Percentiles rank a stretch among this genome's conserved stretches.
phyloP scores from a whole-genome alignment of 2,797 vertebrate genomes.

The Phrynocephalus forsythii region DNA sequence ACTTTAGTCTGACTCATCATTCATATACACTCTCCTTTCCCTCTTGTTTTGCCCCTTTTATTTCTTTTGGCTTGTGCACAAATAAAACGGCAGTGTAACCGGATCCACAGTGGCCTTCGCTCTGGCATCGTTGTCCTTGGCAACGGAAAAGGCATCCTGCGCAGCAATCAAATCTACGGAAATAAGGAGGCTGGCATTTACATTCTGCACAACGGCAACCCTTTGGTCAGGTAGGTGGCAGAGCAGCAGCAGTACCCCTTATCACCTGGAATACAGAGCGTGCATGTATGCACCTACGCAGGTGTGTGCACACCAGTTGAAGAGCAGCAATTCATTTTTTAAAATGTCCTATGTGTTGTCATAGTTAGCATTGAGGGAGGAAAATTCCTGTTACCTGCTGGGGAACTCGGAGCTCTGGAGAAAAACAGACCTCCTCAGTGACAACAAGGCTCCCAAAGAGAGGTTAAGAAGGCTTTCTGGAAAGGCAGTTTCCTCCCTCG shows the following conservation, averaged over 20 bases:
- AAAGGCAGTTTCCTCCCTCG: background rate
- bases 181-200: conserved; percentile 97
- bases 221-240: conserved; percentile 86
- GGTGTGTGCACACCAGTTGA: background rate
- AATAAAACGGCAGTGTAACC: conserved; percentile 85
- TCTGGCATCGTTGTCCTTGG: conserved; percentile 92
- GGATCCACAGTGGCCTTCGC: conserved; percentile 92
- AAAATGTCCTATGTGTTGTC: background rate
- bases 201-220: conserved; percentile 92
- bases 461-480: background rate
- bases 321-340: background rate
- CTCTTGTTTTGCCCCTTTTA: conserved; percentile 44
- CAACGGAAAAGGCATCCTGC: conserved; percentile 91
- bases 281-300: background rate
- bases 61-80: conserved; percentile 45
- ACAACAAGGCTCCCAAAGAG: background rate
- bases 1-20: conserved; percentile 20
- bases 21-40: conserved; percentile 38
- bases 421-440: background rate
- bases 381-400: background rate
- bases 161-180: conserved; percentile 92
- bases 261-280: conserved; percentile 11
- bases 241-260: conserved; percentile 8
- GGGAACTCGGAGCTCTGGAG: background rate
- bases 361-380: background rate